Percentiles rank a stretch among this genome's conserved stretches.
Evolutionary conservation across 2,797 vertebrate genomes (phyloP).

Genomic region (Rhadinocentrus ornatus): DNA sequence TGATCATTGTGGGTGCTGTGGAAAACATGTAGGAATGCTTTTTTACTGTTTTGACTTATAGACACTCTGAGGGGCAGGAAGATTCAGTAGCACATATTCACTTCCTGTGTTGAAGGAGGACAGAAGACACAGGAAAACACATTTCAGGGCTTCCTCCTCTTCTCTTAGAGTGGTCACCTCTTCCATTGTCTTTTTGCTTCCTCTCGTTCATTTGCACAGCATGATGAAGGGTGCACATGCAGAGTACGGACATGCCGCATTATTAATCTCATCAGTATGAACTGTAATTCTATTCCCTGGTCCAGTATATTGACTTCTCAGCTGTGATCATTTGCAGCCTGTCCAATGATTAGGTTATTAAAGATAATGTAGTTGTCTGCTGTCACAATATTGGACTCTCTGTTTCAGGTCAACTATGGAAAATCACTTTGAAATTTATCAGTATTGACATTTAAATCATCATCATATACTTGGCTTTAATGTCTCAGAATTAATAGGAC

Average conservation of each 20-base stretch:
- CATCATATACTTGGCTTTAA: slow-evolving; percentile 75
- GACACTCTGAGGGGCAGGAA: slow-evolving; percentile 46
- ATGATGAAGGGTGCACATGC: slow-evolving; percentile 21
- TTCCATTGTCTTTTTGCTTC: slow-evolving; percentile 19
- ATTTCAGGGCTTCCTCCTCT: slow-evolving; percentile 62
- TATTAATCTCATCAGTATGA: slow-evolving; percentile 79
- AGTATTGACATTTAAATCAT: slow-evolving; percentile 86
- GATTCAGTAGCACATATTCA: slow-evolving; percentile 64
- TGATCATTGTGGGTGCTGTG: slow-evolving; percentile 38
- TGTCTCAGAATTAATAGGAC: slow-evolving; percentile 77
- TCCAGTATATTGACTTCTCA: slow-evolving; percentile 78
- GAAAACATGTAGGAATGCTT: slow-evolving; percentile 53
- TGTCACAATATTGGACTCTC: slow-evolving; percentile 83
- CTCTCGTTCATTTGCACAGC: slow-evolving; percentile 28
- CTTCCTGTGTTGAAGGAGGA: slow-evolving; percentile 74
- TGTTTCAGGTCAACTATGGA: slow-evolving; percentile 85
- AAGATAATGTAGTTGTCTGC: slow-evolving; percentile 86
- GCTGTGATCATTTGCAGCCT: slow-evolving; percentile 77
- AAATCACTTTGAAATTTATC: slow-evolving; percentile 84
- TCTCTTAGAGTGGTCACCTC: slow-evolving; percentile 36
- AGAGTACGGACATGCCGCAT: slow-evolving; percentile 37
- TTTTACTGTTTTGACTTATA: slow-evolving; percentile 43
- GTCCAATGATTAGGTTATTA: slow-evolving; percentile 84
- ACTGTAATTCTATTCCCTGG: slow-evolving; percentile 71
- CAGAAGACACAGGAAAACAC: slow-evolving; percentile 67